Conservation (phyloP, 30 jellyfish, hydroid and myxozoan species). For the Hydractinia symbiolongicarpus region DNA sequence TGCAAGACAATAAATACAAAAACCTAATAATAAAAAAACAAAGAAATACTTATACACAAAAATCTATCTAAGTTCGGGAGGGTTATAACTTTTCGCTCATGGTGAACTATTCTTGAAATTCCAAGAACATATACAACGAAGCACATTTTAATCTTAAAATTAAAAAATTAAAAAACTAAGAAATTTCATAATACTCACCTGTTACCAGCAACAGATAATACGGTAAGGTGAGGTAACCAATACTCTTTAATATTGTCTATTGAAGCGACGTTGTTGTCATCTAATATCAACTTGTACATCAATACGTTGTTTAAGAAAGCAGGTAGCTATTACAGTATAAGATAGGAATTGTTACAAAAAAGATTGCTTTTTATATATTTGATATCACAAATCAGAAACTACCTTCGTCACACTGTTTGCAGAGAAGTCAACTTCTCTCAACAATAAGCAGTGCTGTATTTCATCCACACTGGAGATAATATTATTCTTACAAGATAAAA, state of each 20-base stretch:
- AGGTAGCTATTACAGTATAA: conserved; percentile 26
- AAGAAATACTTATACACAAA: too few species aligned
- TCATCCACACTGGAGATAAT: conserved; percentile 47
- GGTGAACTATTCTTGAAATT: too few species aligned
- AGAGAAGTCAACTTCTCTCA: conserved; percentile 25
- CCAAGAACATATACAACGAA: too few species aligned
- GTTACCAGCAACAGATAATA: conserved; percentile 45
- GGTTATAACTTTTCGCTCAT: too few species aligned
- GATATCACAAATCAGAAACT: neutral
- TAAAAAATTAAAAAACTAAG: too few species aligned
- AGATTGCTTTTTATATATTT: neutral
- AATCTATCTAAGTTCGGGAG: too few species aligned
- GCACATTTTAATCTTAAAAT: too few species aligned
- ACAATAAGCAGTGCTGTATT: conserved; percentile 33
- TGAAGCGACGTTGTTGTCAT: conserved; percentile 31
- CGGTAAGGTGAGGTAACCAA: conserved; percentile 51
- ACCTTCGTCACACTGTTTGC: conserved; percentile 40
- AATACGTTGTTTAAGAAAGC: conserved; percentile 36
- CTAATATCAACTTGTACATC: conserved; percentile 34
- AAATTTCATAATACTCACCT: conserved; percentile 23
- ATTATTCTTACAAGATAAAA: conserved; percentile 21
- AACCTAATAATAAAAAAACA: too few species aligned
- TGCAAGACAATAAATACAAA: too few species aligned
- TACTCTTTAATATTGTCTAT: conserved; percentile 16
- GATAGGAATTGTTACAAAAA: neutral